Percentiles rank a stretch among this genome's conserved stretches.
These are phyloP conservation scores for Sinohyriopsis cumingii DNA, from an alignment of 2,888 invertebrate genomes.

Conservation along the genomic window DNA sequence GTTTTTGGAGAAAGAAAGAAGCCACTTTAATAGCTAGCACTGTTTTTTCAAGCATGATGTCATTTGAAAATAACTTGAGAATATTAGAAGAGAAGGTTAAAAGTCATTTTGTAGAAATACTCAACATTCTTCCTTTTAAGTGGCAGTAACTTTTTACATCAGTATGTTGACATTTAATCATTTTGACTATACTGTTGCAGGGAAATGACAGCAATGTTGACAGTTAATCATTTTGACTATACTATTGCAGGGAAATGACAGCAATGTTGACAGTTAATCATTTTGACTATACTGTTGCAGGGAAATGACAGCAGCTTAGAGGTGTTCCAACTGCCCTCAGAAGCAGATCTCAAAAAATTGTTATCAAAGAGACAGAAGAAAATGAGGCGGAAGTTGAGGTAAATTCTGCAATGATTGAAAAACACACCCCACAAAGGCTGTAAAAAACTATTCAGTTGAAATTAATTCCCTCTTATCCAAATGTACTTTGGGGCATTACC, in stretches of 20 bases:
- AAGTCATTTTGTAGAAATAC: no score
- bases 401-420: background rate
- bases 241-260: conserved; percentile 80
- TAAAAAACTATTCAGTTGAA: background rate
- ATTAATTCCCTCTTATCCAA: no score
- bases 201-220: conserved; percentile 89
- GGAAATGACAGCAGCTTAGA: conserved; percentile 88
- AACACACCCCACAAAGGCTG: background rate
- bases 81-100: no score
- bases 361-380: conserved; percentile 86
- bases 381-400: conserved; percentile 62
- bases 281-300: conserved; percentile 38
- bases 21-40: no score
- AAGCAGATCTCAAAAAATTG: conserved; percentile 82
- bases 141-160: no score
- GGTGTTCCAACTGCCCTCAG: conserved; percentile 84
- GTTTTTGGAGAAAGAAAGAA: no score
- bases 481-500: no score
- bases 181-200: conserved; percentile 38
- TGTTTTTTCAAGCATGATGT: no score
- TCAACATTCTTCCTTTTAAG: no score
- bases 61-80: no score
- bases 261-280: conserved; percentile 75
- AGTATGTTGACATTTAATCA: conserved; percentile 74
- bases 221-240: conserved; percentile 36